Evolutionary conservation across 1,140 invertebrate species (phyloP).

Genomic region (Fopius arisanus): DNA sequence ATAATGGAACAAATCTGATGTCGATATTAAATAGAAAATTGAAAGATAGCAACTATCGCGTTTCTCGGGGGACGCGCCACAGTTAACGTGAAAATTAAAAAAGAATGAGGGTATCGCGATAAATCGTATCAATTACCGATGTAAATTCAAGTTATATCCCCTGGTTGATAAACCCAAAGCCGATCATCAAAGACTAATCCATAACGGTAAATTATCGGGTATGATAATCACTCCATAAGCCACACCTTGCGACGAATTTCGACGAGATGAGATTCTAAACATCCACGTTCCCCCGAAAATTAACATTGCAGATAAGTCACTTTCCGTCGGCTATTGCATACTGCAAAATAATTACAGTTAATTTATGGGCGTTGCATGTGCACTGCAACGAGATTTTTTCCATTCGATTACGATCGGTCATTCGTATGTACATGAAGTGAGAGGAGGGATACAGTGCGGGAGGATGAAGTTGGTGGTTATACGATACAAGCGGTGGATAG

Average conservation of each 20-base stretch:
- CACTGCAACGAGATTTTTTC: slow-evolving; percentile 28
- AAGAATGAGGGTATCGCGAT: slow-evolving; percentile 2
- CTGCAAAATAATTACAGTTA: slow-evolving; percentile 33
- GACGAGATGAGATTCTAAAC: slow-evolving; percentile 4
- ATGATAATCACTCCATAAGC: neutral
- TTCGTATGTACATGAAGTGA: slow-evolving; percentile 5
- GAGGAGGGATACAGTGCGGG: neutral
- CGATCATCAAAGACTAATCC: neutral
- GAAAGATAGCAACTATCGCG: neutral
- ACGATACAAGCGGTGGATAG: neutral
- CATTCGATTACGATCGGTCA: slow-evolving; percentile 27
- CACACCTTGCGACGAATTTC: neutral
- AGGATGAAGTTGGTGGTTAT: neutral
- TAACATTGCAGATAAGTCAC: slow-evolving; percentile 23
- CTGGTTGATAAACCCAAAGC: neutral
- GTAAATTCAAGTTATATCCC: neutral
- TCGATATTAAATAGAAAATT: too few relatives aligned
- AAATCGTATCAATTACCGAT: neutral
- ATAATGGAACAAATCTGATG: too few relatives aligned
- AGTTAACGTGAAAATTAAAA: neutral
- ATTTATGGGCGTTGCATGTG: slow-evolving; percentile 31
- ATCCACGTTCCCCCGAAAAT: slow-evolving; percentile 21
- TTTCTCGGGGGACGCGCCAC: neutral
- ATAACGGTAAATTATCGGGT: slow-evolving; percentile 8
- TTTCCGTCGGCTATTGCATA: slow-evolving; percentile 3